Evolutionary conservation across 2,888 invertebrate species (phyloP).

Genomic region (Oscheius onirici): DNA sequence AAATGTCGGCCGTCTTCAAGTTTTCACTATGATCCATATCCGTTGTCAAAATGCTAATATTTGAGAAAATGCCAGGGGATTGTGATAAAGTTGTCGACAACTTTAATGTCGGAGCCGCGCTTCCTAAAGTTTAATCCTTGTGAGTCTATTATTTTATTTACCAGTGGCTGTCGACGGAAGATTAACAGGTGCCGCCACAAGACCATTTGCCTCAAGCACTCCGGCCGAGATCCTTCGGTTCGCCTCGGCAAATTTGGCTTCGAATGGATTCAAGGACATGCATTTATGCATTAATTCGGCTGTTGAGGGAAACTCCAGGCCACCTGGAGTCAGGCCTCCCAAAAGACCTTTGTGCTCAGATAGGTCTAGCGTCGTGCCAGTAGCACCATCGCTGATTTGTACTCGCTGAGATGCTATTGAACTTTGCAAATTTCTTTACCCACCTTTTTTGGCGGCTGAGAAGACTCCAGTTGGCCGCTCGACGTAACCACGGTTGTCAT

Average conservation of each 20-base stretch:
- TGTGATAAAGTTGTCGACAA: slow-evolving; percentile 44
- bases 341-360: slow-evolving; percentile 11
- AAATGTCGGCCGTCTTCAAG: slow-evolving; percentile 55
- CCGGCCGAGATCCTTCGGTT: slow-evolving; percentile 61
- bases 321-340: slow-evolving; percentile 23
- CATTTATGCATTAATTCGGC: slow-evolving; percentile 70
- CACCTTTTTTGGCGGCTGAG: slow-evolving; percentile 17
- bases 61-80: slow-evolving; percentile 69
- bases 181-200: slow-evolving; percentile 36
- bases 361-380: slow-evolving; percentile 12
- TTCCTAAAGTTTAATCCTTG: slow-evolving; percentile 1
- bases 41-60: slow-evolving; percentile 57
- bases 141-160: neutral
- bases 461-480: slow-evolving; percentile 38
- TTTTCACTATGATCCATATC: slow-evolving; percentile 47
- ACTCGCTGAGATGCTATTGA: slow-evolving; percentile 20
- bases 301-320: slow-evolving; percentile 65
- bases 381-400: slow-evolving; percentile 20
- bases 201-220: slow-evolving; percentile 54
- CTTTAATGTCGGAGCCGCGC: slow-evolving; percentile 40
- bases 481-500: slow-evolving; percentile 45
- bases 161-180: neutral
- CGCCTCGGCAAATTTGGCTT: slow-evolving; percentile 69
- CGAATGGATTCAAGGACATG: slow-evolving; percentile 68
- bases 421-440: neutral